Percentiles rank a stretch among this genome's conserved stretches.
These are phyloP conservation scores for Cyphomyrus plagiostoma DNA, from an alignment of 2,113 vertebrate species.

Conservation along the genomic window DNA sequence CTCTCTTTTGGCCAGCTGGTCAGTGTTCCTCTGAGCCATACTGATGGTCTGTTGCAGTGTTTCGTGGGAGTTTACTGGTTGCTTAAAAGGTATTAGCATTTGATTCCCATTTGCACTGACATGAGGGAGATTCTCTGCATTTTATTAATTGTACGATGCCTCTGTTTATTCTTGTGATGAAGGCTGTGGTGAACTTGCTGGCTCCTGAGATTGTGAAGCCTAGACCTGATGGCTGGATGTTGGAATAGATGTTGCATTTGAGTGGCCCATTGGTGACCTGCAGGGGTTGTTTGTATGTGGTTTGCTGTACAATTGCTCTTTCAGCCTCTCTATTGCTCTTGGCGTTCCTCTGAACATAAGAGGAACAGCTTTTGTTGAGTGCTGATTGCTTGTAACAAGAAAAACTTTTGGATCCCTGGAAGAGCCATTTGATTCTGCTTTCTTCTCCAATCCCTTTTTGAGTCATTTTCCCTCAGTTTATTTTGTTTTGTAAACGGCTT, in stretches of 20 bases:
- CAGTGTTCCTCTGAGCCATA: not conserved
- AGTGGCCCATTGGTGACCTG: not conserved
- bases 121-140: not conserved
- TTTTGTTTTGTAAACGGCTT: constrained; percentile 50
- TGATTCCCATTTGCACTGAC: not conserved
- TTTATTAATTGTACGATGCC: not conserved
- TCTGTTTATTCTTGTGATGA: not conserved
- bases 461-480: constrained; percentile 49
- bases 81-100: not conserved
- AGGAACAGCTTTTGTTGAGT: constrained; percentile 57
- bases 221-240: not conserved
- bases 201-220: constrained; percentile 20
- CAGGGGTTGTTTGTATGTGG: not conserved
- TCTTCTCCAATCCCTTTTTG: constrained; percentile 35
- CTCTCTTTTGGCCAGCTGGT: not conserved
- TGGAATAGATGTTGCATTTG: not conserved
- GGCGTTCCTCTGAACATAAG: constrained; percentile 51
- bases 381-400: constrained; percentile 53
- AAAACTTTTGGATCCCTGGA: constrained; percentile 65
- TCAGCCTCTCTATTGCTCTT: constrained; percentile 66
- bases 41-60: not conserved
- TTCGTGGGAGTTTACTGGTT: not conserved
- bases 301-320: constrained; percentile 47
- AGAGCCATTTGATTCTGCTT: constrained; percentile 43
- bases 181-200: not conserved